phyloP scores from a whole-genome alignment of 2,113 vertebrate genomes.

The Mirounga angustirostris region DNA sequence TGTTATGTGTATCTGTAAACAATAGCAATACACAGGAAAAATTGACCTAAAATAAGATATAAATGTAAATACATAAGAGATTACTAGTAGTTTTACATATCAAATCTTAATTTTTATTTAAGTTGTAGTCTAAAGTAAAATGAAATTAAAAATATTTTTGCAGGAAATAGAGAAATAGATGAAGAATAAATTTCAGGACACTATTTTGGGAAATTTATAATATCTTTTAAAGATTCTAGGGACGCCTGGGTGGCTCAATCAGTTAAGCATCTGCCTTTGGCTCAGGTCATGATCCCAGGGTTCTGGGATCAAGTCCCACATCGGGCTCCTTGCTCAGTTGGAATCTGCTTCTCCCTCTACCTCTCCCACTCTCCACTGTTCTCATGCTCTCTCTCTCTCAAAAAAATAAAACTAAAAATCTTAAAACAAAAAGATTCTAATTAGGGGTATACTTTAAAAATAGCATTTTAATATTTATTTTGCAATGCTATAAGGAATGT shows the following conservation, averaged over 20 bases:
- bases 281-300: no score
- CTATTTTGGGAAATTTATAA: background rate
- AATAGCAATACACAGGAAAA: background rate
- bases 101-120: background rate
- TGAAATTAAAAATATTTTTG: background rate
- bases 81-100: background rate
- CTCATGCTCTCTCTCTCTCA: no score
- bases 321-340: no score
- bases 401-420: no score
- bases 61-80: background rate
- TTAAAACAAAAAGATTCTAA: background rate
- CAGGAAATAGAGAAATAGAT: background rate
- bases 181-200: background rate
- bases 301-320: no score
- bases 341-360: no score
- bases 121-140: background rate
- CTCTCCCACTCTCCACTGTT: no score
- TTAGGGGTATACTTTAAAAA: background rate
- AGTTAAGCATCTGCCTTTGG: no score
- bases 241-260: no score
- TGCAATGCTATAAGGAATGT: background rate
- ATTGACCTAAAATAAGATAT: background rate
- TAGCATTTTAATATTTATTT: slow-evolving; percentile 25
- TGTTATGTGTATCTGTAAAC: background rate
- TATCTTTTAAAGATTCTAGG: background rate